phyloP scores from a whole-genome alignment of 2,113 vertebrate genomes.

The Mustelus asterias region DNA sequence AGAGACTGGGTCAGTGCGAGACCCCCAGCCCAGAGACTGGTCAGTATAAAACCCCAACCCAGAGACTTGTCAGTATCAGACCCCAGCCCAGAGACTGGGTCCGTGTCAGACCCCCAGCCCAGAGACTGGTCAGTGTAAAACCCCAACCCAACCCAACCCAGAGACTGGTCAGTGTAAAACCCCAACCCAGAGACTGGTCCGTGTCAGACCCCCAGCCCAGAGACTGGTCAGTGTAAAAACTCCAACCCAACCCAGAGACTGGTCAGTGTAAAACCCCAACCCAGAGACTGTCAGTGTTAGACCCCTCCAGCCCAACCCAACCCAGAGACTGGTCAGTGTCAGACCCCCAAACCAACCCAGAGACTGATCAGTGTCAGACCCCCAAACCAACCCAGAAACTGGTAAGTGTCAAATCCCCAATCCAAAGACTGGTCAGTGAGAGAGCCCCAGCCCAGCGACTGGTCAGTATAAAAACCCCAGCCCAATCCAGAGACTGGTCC shows the following conservation, averaged over 20 bases:
- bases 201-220: background rate
- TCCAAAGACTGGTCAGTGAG: too few species aligned
- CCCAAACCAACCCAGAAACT: too few species aligned
- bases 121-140: background rate
- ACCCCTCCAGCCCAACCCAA: too few species aligned
- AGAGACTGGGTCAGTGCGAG: background rate
- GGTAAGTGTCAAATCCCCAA: too few species aligned
- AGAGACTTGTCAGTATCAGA: background rate
- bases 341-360: too few species aligned
- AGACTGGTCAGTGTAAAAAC: background rate
- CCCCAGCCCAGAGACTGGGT: background rate
- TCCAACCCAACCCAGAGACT: background rate
- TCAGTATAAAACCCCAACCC: background rate
- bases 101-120: background rate
- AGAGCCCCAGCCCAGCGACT: background rate
- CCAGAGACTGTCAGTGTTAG: too few species aligned
- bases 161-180: background rate
- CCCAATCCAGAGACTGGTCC: background rate
- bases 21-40: background rate
- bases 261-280: too few species aligned
- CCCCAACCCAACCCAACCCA: too few species aligned
- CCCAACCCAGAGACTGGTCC: background rate
- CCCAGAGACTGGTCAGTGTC: background rate
- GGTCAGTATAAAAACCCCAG: background rate
- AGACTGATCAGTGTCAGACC: too few species aligned